Percentiles rank a stretch among this genome's conserved stretches.
Evolutionary conservation across 2,113 vertebrate genomes (phyloP).

Genomic region (Microtus oregoni): DNA sequence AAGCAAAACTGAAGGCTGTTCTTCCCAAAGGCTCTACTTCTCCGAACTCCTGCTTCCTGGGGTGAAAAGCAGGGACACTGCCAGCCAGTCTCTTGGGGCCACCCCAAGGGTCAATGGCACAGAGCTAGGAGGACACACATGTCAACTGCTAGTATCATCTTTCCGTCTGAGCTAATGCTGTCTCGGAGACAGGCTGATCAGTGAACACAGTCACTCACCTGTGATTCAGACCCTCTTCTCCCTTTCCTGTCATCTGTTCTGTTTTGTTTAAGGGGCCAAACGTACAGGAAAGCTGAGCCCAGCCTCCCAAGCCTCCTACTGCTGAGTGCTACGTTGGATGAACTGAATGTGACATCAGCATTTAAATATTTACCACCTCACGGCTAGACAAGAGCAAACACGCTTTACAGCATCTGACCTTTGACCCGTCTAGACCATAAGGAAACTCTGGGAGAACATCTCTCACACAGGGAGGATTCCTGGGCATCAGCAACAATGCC

Average conservation of each 20-base stretch:
- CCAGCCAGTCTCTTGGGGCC: neutral
- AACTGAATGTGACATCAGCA: neutral
- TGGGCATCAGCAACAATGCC: neutral
- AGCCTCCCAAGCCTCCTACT: neutral
- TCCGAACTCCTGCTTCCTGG: neutral
- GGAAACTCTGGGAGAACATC: fast-evolving
- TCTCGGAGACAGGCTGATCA: neutral
- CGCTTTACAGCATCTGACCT: neutral
- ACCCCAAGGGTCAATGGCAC: neutral
- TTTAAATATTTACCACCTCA: conserved; percentile 27
- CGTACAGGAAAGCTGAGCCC: neutral
- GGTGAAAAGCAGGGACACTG: neutral
- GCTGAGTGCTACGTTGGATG: neutral
- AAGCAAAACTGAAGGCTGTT: neutral
- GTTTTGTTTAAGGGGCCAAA: neutral
- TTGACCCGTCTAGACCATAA: neutral
- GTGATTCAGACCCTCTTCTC: neutral
- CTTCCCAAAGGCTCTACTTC: neutral
- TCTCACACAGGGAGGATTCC: neutral
- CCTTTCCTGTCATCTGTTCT: neutral
- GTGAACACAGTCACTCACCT: neutral
- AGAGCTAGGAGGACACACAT: neutral
- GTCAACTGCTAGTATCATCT: neutral
- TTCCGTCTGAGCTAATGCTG: neutral
- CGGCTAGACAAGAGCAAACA: neutral